phyloP scores from a whole-genome alignment of 2,888 invertebrate genomes.

The Campoplex nolae region DNA sequence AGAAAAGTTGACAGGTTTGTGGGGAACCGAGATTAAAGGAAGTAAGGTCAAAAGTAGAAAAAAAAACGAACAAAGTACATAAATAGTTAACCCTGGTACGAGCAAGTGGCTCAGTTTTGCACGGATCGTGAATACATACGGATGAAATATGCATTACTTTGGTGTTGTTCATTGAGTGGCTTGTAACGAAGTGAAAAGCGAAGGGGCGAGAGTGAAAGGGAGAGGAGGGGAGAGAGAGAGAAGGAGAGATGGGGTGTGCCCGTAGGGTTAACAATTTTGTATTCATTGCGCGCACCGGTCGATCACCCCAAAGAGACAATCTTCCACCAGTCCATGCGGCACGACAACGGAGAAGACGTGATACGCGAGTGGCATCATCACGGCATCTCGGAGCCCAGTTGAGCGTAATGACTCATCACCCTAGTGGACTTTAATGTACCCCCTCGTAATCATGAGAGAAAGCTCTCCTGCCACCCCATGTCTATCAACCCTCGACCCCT shows the following conservation, averaged over 20 bases:
- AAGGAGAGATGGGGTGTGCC: constrained; percentile 11
- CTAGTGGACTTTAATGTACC: constrained; percentile 72
- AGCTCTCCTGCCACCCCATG: constrained; percentile 36
- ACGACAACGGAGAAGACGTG: constrained; percentile 56
- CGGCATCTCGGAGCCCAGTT: constrained; percentile 60
- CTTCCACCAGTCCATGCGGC: constrained; percentile 63
- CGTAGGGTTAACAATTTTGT: constrained; percentile 73
- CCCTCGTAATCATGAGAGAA: constrained; percentile 64
- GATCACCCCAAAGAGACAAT: constrained; percentile 77
- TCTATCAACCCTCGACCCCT: constrained; percentile 59
- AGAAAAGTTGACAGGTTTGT: neutral
- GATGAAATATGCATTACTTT: constrained; percentile 79
- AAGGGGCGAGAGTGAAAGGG: constrained; percentile 8
- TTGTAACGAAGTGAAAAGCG: constrained; percentile 70
- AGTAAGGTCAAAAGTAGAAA: constrained; percentile 17
- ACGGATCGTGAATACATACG: constrained; percentile 71
- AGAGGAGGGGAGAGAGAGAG: neutral
- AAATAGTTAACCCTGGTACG: constrained; percentile 6
- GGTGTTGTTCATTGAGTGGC: constrained; percentile 77
- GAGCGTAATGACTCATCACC: constrained; percentile 74
- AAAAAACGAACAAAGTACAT: neutral
- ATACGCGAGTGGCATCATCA: constrained; percentile 38
- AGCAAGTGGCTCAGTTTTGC: constrained; percentile 67
- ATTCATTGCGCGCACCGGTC: constrained; percentile 79
- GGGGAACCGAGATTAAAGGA: neutral